phyloP scores from a whole-genome alignment of 2,888 invertebrate genomes.

The Hoplodrina ambigua region DNA sequence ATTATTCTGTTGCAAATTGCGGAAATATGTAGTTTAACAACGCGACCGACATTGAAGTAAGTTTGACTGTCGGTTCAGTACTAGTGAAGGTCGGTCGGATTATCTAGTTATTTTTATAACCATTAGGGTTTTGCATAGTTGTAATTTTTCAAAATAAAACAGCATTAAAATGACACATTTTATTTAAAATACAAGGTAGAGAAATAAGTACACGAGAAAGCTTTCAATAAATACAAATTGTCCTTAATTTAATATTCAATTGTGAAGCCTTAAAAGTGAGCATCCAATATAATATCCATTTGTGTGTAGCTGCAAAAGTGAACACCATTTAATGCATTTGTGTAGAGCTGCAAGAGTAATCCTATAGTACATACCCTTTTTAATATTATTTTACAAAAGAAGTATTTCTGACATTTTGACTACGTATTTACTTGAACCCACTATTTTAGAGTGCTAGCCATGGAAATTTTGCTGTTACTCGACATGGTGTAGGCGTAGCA shows the following conservation, averaged over 20 bases:
- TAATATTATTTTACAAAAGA: constrained; percentile 40
- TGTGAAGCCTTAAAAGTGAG: constrained; percentile 34
- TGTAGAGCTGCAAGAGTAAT: constrained; percentile 25
- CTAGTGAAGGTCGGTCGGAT: too few relatives aligned
- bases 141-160: constrained; percentile 43
- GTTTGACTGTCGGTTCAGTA: too few relatives aligned
- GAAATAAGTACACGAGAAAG: constrained; percentile 61
- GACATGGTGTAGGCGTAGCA: too few relatives aligned
- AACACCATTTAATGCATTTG: constrained; percentile 34
- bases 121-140: too few relatives aligned
- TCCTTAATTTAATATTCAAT: constrained; percentile 38
- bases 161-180: constrained; percentile 60
- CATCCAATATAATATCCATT: constrained; percentile 22
- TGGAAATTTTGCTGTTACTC: neutral
- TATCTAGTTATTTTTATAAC: too few relatives aligned
- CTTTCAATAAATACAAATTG: constrained; percentile 57
- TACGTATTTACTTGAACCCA: neutral
- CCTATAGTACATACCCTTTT: neutral
- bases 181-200: constrained; percentile 61
- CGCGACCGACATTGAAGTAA: too few relatives aligned
- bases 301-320: constrained; percentile 23
- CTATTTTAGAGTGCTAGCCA: neutral
- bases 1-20: too few relatives aligned
- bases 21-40: too few relatives aligned
- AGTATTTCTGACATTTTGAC: constrained; percentile 12